Conservation (phyloP, 2,888 invertebrate genomes). For the Cacoxenus indagator region DNA sequence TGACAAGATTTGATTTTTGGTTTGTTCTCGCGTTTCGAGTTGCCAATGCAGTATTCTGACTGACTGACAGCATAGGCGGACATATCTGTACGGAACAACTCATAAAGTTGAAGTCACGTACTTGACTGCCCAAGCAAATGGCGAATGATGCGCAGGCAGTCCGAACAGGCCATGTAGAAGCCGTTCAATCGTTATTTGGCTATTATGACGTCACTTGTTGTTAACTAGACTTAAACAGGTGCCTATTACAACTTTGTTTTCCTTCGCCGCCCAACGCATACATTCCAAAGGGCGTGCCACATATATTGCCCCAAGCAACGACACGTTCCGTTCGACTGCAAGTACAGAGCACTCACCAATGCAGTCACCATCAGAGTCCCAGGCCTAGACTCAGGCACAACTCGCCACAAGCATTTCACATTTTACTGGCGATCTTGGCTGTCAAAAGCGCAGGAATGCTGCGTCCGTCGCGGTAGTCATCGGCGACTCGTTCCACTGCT, state of each 20-base stretch:
- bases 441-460: conserved; percentile 33
- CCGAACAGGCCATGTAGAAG: neutral
- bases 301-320: conserved; percentile 23
- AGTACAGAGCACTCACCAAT: neutral
- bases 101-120: conserved; percentile 7
- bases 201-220: conserved; percentile 13
- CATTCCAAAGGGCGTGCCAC: conserved; percentile 54
- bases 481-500: neutral
- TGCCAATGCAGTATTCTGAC: no score
- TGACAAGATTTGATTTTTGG: conserved; percentile 40
- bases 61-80: neutral
- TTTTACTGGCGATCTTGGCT: conserved; percentile 49
- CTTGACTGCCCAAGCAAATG: neutral
- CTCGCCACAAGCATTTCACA: conserved; percentile 28
- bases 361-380: conserved; percentile 43
- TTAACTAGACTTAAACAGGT: neutral
- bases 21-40: no score
- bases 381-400: conserved; percentile 38
- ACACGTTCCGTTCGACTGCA: neutral
- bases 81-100: conserved; percentile 7
- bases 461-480: neutral
- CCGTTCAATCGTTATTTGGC: neutral
- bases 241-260: conserved; percentile 1
- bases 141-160: neutral
- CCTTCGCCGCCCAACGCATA: conserved; percentile 37